Conservation (phyloP, 2,888 invertebrate genomes). For the Masnerella sp. region DNA sequence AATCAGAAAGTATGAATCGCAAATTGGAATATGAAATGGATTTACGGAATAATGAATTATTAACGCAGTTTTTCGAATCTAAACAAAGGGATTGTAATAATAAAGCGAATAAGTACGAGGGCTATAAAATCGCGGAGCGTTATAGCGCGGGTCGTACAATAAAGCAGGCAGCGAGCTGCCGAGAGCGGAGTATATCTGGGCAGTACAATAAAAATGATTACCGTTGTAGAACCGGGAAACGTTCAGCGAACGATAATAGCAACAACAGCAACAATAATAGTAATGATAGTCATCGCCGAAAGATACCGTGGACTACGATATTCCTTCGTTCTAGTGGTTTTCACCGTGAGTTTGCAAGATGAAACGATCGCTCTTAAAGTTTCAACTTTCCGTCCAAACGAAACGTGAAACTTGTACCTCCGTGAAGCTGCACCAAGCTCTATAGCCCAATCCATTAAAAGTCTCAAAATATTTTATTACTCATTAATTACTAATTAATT, state of each 20-base stretch:
- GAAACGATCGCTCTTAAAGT: conserved; percentile 17
- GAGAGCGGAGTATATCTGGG: conserved; percentile 45
- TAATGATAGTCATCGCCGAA: conserved; percentile 48
- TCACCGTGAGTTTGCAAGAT: neutral
- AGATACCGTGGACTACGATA: conserved; percentile 32
- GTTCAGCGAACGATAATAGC: conserved; percentile 42
- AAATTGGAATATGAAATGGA: neutral
- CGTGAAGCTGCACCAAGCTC: too few relatives aligned
- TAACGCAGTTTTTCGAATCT: conserved; percentile 18
- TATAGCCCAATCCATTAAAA: too few relatives aligned
- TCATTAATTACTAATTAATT: too few relatives aligned
- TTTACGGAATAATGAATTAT: conserved; percentile 20
- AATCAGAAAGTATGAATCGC: too few relatives aligned
- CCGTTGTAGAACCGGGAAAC: conserved; percentile 48
- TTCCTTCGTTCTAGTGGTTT: conserved; percentile 21
- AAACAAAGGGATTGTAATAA: conserved; percentile 30
- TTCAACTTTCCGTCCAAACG: too few relatives aligned
- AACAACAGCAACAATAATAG: conserved; percentile 49
- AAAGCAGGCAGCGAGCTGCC: conserved; percentile 41
- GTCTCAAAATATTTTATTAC: too few relatives aligned
- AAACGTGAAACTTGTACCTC: too few relatives aligned
- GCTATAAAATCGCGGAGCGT: conserved; percentile 43
- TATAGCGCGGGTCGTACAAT: conserved; percentile 37
- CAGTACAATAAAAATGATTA: conserved; percentile 54
- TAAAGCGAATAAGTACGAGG: conserved; percentile 33